phyloP scores from a whole-genome alignment of 2,113 vertebrate genomes.

The Corythaeola cristata region DNA sequence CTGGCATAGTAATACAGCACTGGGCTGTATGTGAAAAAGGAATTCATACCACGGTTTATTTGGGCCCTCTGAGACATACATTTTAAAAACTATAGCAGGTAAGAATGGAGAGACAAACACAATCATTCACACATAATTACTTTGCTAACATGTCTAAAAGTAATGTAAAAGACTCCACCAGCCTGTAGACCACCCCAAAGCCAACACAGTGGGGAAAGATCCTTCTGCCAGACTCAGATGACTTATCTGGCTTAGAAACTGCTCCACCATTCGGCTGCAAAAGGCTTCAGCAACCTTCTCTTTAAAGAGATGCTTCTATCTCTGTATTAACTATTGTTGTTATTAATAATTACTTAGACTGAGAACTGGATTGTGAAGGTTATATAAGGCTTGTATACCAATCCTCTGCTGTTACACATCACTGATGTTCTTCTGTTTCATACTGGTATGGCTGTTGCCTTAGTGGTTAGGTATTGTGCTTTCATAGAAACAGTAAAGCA shows the following conservation, averaged over 20 bases:
- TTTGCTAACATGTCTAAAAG: neutral
- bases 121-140: neutral
- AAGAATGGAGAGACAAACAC: neutral
- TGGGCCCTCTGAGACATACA: neutral
- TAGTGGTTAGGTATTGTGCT: neutral
- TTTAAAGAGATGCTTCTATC: neutral
- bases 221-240: neutral
- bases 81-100: neutral
- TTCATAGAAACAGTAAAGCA: neutral
- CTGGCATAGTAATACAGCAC: neutral
- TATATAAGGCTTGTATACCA: neutral
- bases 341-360: neutral
- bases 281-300: neutral
- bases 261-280: neutral
- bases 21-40: neutral
- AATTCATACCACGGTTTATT: neutral
- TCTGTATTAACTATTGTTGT: neutral
- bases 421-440: neutral
- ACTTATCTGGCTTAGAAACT: neutral
- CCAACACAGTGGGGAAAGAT: fast-evolving
- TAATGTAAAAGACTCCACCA: neutral
- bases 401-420: neutral
- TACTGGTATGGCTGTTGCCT: neutral
- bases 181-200: neutral
- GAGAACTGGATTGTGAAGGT: neutral